phyloP scores from a whole-genome alignment of 2,797 vertebrate species.

The Lutjanus campechanus region DNA sequence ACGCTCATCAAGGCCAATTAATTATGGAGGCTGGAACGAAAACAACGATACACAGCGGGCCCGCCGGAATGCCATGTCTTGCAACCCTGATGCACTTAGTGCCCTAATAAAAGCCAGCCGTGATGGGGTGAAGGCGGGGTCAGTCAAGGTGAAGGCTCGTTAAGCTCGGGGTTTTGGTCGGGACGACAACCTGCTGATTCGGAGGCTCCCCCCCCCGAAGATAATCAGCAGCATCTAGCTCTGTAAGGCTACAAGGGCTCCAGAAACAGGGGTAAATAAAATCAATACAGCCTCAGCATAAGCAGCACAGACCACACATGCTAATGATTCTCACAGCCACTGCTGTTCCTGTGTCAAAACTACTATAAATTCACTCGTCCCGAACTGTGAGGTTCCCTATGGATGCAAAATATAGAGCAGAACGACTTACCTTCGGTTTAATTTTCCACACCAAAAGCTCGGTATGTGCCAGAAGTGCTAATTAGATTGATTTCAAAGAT shows the following conservation, averaged over 20 bases:
- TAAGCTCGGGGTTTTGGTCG: constrained; percentile 52
- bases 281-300: constrained; percentile 55
- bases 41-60: constrained; percentile 59
- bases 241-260: constrained; percentile 31
- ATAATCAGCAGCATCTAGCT: constrained; percentile 63
- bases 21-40: constrained; percentile 70
- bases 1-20: constrained; percentile 79
- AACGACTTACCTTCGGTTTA: constrained; percentile 24
- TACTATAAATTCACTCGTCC: constrained; percentile 19
- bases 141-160: constrained; percentile 67
- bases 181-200: constrained; percentile 54
- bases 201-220: constrained; percentile 49
- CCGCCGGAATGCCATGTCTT: constrained; percentile 40
- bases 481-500: constrained; percentile 61
- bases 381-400: background rate
- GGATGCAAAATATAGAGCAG: constrained; percentile 12
- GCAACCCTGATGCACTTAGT: constrained; percentile 37
- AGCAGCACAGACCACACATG: constrained; percentile 48
- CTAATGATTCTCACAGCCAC: constrained; percentile 46
- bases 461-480: constrained; percentile 39
- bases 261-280: constrained; percentile 32
- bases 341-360: constrained; percentile 26
- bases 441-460: constrained; percentile 34
- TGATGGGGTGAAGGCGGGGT: constrained; percentile 64
- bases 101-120: constrained; percentile 41